Base-by-base conservation (phyloP, 2,888 invertebrate genomes). In the Heteromyza rotundicornis region DNA sequence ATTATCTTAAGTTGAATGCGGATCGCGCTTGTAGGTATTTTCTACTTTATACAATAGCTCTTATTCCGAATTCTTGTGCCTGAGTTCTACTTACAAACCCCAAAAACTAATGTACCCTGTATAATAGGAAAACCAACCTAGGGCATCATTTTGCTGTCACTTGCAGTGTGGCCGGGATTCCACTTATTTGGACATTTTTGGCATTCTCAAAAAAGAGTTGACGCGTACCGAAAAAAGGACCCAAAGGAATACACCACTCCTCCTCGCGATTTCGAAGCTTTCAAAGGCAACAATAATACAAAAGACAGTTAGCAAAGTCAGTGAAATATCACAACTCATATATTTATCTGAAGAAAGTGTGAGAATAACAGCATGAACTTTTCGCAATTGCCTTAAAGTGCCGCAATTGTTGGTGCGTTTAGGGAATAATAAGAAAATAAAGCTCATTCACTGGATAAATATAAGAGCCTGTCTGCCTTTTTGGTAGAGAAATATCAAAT, bases 351-450 rank as follows among this genome's bases (percentile, higher is more conserved):
- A 36, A 22, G 56, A 17, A 44, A 53, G 32, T 47, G 61, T 56
- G 17, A 27, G 19, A 27, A 22, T 19, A 51, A 12, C 14, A 52
- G 53, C 56, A 62, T 67, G 68, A 70, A 68, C 66, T 68, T 77
- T 78, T 76, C 73, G 76, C 78, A 78, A 78, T 78, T 78, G 77
- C 76, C 78, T 70, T 71, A 74, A 78, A 78, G 75, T 77, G 74
- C 75, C 65, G 63, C 67, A 67, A 67, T 67, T 66, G 69, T 67
- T 68, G 72, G 66, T 59, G 66, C 63, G 60, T 56, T 40, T 23
- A 51, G 60, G 63, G 56, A 65, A 62, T 63, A 64, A 60, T 61
- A 70, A 65, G 63, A 68, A 67, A 67, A 64, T 67, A 59, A 65
- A 64, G 57, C 67, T 66, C 64, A 68, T 66, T 64, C 55, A 49